phyloP scores from a whole-genome alignment of 2,797 vertebrate species.

The Leuciscus waleckii region DNA sequence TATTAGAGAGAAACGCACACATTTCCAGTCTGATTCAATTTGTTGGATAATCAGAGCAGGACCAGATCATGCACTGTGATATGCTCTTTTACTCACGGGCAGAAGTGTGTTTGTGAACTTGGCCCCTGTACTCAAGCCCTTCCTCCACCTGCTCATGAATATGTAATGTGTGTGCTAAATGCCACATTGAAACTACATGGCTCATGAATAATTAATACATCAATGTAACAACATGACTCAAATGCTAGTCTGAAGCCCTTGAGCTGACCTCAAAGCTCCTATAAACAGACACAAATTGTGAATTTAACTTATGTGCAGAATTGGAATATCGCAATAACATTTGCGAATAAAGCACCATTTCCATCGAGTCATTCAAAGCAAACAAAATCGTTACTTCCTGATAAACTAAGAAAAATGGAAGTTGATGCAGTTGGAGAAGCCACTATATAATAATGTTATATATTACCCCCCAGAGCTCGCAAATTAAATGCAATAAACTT shows the following conservation, averaged over 20 bases:
- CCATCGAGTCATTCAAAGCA: no score
- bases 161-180: constrained; percentile 36
- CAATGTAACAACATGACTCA: constrained; percentile 25
- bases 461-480: no score
- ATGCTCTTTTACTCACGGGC: background rate
- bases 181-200: constrained; percentile 19
- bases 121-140: constrained; percentile 20
- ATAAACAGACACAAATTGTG: background rate
- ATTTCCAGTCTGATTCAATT: background rate
- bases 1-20: background rate
- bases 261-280: constrained; percentile 16
- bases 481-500: no score
- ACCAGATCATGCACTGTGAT: background rate
- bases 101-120: constrained; percentile 11
- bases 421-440: no score
- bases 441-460: no score
- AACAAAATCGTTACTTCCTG: no score
- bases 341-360: no score
- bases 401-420: no score
- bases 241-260: constrained; percentile 14
- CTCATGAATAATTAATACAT: constrained; percentile 31
- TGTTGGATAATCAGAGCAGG: background rate
- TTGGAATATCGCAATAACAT: no score
- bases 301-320: no score
- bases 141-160: constrained; percentile 32